Conservation (phyloP, 2,888 invertebrate genomes). For the Lamproptera curius region DNA sequence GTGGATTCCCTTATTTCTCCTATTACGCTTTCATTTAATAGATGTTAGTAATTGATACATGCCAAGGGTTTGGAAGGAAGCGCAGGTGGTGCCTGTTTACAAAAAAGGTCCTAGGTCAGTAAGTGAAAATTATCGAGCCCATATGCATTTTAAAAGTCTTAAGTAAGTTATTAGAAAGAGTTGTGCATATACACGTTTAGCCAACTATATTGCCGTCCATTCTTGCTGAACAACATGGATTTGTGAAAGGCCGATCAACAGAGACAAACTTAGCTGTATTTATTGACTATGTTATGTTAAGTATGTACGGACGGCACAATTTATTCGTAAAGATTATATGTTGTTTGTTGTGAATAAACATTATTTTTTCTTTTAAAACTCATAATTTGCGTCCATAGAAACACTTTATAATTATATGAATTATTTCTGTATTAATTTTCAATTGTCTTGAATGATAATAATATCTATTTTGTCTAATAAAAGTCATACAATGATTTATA, state of each 20-base stretch:
- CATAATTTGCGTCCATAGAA: too few species aligned
- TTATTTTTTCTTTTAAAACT: too few species aligned
- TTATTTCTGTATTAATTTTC: too few species aligned
- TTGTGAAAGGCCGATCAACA: conserved; percentile 1
- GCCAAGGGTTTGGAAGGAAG: conserved; percentile 1
- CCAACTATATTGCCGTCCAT: background rate
- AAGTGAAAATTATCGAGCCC: conserved; percentile 1
- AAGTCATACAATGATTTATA: too few species aligned
- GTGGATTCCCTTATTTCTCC: background rate
- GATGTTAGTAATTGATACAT: background rate
- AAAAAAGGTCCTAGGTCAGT: background rate
- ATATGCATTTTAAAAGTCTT: background rate
- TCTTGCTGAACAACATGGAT: background rate
- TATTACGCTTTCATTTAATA: background rate
- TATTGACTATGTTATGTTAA: background rate
- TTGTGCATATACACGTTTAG: background rate
- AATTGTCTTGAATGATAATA: too few species aligned
- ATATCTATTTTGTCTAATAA: too few species aligned
- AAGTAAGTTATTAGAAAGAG: conserved; percentile 1
- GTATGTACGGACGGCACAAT: background rate
- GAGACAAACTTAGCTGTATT: background rate
- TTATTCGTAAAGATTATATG: too few species aligned
- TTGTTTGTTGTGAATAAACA: too few species aligned
- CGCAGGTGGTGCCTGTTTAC: background rate
- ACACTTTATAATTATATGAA: too few species aligned